Percentiles rank a stretch among this genome's conserved stretches.
phyloP scores from a whole-genome alignment of 2,113 vertebrate species.

The Lagopus muta region DNA sequence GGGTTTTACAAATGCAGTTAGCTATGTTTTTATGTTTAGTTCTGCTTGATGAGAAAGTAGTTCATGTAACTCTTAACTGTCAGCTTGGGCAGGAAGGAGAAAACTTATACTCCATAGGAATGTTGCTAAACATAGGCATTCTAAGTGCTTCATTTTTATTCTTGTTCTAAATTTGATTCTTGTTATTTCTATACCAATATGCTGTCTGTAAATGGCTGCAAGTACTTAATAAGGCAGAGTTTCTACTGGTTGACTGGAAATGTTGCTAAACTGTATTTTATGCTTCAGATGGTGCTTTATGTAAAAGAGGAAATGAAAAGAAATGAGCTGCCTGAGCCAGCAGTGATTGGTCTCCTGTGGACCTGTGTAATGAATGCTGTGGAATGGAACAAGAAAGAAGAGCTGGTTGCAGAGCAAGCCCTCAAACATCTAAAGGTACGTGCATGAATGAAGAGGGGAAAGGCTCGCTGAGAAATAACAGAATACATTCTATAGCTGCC shows the following conservation, averaged over 20 bases:
- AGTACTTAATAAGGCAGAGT: background rate
- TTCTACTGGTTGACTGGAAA: background rate
- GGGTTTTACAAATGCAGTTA: background rate
- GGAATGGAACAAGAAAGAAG: constrained; percentile 96
- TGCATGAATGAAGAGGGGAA: background rate
- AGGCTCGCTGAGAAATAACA: background rate
- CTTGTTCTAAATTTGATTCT: background rate
- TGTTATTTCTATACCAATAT: background rate
- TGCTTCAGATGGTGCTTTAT: constrained; percentile 85
- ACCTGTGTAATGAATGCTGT: constrained; percentile 92
- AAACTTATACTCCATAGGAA: background rate
- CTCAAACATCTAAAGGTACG: constrained; percentile 92
- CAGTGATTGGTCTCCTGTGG: constrained; percentile 91
- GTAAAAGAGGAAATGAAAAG: constrained; percentile 94
- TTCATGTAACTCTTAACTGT: background rate
- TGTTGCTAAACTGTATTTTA: background rate
- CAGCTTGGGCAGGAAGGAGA: background rate
- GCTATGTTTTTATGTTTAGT: background rate
- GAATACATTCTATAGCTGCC: background rate
- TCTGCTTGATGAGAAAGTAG: background rate
- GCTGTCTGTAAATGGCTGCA: background rate
- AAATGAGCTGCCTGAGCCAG: constrained; percentile 87
- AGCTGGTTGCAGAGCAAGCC: constrained; percentile 92
- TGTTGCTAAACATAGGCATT: background rate
- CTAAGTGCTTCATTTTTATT: background rate